Evolutionary conservation across 1,140 invertebrate species (phyloP).

Genomic region (Drosophila watanabei): DNA sequence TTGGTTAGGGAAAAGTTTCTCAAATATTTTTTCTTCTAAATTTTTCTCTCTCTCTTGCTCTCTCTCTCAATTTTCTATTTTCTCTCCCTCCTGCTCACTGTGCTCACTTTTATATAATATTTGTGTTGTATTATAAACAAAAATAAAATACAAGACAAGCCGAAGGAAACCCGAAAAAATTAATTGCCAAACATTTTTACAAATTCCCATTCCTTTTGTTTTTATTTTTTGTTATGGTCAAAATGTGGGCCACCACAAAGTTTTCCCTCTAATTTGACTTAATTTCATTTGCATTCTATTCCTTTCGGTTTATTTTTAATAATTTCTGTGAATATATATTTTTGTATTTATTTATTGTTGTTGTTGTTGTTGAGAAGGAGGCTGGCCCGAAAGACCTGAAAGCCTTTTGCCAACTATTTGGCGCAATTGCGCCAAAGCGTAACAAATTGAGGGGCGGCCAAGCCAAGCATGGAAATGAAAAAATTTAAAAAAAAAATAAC

Average conservation of each 20-base stretch:
- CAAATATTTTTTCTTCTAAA: constrained; percentile 7
- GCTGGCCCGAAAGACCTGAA: constrained; percentile 25
- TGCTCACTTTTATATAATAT: constrained; percentile 50
- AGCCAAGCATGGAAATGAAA: constrained; percentile 69
- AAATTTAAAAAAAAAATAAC: background rate
- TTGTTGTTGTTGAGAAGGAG: constrained; percentile 1
- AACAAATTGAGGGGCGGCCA: constrained; percentile 49
- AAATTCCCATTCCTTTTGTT: constrained; percentile 1
- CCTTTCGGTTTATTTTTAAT: constrained; percentile 57
- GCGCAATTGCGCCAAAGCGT: constrained; percentile 76
- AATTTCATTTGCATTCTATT: constrained; percentile 41
- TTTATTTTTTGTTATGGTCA: constrained; percentile 18
- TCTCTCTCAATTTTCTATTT: background rate
- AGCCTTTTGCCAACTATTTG: constrained; percentile 73
- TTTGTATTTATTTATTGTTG: constrained; percentile 5
- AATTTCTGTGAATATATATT: constrained; percentile 26
- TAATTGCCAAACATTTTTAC: constrained; percentile 66
- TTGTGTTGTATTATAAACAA: constrained; percentile 46
- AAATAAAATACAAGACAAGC: constrained; percentile 5
- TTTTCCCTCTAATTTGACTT: constrained; percentile 32
- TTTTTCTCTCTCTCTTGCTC: constrained; percentile 9
- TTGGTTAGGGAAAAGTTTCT: constrained; percentile 23
- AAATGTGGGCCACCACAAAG: constrained; percentile 34
- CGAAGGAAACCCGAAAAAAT: constrained; percentile 30
- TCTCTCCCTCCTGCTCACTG: background rate